A percentile compares a stretch with the other conserved stretches of the same genome.
phyloP scores from a whole-genome alignment of 2,113 vertebrate genomes.

The Turnix velox region DNA sequence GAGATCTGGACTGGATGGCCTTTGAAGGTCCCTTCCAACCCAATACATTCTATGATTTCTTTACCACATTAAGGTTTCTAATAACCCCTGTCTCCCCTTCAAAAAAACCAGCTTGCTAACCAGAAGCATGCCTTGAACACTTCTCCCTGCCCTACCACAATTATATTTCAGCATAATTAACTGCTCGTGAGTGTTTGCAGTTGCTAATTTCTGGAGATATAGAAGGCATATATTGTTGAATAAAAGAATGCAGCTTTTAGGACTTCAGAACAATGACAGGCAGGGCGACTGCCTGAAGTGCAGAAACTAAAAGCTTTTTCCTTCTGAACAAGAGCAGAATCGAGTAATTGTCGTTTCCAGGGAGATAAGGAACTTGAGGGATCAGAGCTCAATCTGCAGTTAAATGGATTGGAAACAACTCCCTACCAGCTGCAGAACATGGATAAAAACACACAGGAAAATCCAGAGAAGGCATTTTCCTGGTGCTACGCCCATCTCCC shows the following conservation, averaged over 20 bases:
- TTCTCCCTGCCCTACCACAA: neutral
- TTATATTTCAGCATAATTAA: neutral
- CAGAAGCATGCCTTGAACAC: neutral
- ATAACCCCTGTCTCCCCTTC: neutral
- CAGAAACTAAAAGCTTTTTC: conserved; percentile 73
- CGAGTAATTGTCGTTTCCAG: conserved; percentile 74
- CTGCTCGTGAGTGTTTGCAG: neutral
- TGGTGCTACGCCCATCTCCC: neutral
- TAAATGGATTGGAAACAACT: conserved; percentile 80
- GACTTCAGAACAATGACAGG: conserved; percentile 55
- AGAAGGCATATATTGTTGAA: conserved; percentile 29
- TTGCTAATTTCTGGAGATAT: conserved; percentile 24
- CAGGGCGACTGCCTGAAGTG: conserved; percentile 48
- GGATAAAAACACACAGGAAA: conserved; percentile 60
- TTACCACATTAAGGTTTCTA: neutral
- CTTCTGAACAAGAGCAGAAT: conserved; percentile 65
- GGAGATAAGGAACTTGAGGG: conserved; percentile 71
- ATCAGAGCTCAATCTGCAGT: conserved; percentile 76
- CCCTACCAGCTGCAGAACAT: conserved; percentile 48
- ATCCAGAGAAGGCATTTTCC: conserved; percentile 48
- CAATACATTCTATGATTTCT: too few relatives aligned
- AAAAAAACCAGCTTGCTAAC: neutral
- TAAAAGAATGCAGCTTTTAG: conserved; percentile 27
- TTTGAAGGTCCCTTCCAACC: too few relatives aligned
- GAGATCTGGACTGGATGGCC: too few relatives aligned